Percentiles rank a stretch among this genome's conserved stretches.
phyloP scores from a whole-genome alignment of 1,140 invertebrate genomes.

The Tetranychus urticae region DNA sequence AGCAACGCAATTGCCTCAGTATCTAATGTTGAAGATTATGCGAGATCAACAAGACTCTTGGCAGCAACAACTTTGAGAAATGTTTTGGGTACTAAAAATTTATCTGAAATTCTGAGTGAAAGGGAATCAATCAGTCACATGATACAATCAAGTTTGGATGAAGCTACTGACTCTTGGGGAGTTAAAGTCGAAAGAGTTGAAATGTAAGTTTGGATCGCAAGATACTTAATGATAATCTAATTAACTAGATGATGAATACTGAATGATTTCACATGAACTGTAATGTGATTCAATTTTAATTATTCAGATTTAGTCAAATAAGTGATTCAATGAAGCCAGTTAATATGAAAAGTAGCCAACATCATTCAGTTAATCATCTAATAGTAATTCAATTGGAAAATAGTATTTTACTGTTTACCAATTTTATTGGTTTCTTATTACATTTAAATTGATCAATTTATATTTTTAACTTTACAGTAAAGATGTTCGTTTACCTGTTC shows the following conservation, averaged over 20 bases:
- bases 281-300: no score
- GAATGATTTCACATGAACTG: no score
- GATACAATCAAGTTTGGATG: slow-evolving; percentile 39
- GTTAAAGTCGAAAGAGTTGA: slow-evolving; percentile 86
- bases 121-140: slow-evolving; percentile 30
- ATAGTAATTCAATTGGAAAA: no score
- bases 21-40: slow-evolving; percentile 26
- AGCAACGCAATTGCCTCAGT: slow-evolving; percentile 20
- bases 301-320: no score
- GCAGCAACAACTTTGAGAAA: slow-evolving; percentile 45
- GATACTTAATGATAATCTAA: no score
- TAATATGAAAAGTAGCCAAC: no score
- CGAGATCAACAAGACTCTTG: slow-evolving; percentile 56
- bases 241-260: no score
- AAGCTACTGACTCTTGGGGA: slow-evolving; percentile 24
- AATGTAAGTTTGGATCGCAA: slow-evolving; percentile 26
- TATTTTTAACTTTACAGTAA: not conserved
- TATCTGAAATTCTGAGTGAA: slow-evolving; percentile 32
- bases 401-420: no score
- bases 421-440: no score
- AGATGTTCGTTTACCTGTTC: slow-evolving; percentile 18
- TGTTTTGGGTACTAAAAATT: slow-evolving; percentile 33
- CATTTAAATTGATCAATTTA: no score
- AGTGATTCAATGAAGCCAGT: no score
- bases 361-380: no score